These are phyloP conservation scores for Erpetoichthys calabaricus DNA, from an alignment of 2,797 vertebrate species.

Conservation along the genomic window DNA sequence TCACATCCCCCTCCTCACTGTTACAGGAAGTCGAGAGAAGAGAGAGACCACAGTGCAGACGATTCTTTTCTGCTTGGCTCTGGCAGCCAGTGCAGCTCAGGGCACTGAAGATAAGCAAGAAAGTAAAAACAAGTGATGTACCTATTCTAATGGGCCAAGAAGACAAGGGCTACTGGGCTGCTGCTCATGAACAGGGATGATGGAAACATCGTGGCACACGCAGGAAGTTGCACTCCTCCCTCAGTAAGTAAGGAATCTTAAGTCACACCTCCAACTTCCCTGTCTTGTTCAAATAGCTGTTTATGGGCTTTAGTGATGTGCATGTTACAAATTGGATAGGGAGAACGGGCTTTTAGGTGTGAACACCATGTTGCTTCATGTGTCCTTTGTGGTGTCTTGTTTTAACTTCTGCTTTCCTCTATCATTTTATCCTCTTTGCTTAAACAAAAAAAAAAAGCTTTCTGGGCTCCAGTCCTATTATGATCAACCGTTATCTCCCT, in stretches of 20 bases:
- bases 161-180: constrained; percentile 24
- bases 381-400: background rate
- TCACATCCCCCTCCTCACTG: constrained; percentile 42
- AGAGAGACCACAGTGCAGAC: constrained; percentile 6
- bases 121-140: background rate
- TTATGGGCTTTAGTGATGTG: background rate
- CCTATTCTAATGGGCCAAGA: background rate
- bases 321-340: background rate
- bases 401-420: too few species aligned
- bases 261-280: background rate
- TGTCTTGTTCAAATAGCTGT: background rate
- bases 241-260: constrained; percentile 42
- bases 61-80: background rate
- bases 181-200: constrained; percentile 27
- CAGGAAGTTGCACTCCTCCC: constrained; percentile 26
- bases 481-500: too few species aligned
- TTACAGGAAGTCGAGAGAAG: constrained; percentile 54
- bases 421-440: too few species aligned
- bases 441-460: too few species aligned
- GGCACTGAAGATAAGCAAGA: background rate
- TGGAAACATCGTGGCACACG: constrained; percentile 32
- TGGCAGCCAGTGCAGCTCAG: background rate
- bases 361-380: background rate
- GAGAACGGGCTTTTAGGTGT: background rate
- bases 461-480: too few species aligned